Conservation (phyloP, 2,797 vertebrate genomes). For the Chromis chromis region DNA sequence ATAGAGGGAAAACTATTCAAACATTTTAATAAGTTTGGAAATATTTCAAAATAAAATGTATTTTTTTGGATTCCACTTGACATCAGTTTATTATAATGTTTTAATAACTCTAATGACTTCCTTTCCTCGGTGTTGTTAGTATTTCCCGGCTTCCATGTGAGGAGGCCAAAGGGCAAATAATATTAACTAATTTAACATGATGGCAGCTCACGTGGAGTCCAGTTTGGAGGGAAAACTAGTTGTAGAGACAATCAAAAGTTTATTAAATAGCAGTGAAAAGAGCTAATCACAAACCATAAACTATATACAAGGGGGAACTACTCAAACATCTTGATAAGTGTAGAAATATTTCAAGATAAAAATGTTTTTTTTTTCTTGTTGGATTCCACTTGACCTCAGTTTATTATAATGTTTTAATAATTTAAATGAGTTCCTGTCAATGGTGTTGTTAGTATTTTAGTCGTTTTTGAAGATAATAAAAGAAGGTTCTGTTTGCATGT, state of each 20-base stretch:
- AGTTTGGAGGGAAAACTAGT: too few relatives aligned
- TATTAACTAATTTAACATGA: too few relatives aligned
- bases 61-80: too few relatives aligned
- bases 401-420: not conserved
- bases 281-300: not conserved
- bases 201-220: too few relatives aligned
- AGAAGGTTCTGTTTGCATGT: conserved; percentile 29
- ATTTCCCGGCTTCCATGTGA: conserved; percentile 32
- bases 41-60: not conserved
- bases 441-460: not conserved
- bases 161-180: too few relatives aligned
- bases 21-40: too few relatives aligned
- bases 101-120: not conserved
- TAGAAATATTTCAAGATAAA: not conserved
- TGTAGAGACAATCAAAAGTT: too few relatives aligned
- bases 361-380: too few relatives aligned
- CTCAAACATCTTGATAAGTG: not conserved
- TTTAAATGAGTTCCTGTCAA: not conserved
- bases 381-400: too few relatives aligned
- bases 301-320: not conserved
- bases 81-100: not conserved
- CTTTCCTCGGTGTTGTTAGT: not conserved
- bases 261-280: not conserved
- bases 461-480: not conserved
- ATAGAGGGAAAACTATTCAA: too few relatives aligned